These are phyloP conservation scores for Rallus limicola DNA, from an alignment of 2,113 vertebrate species.

Conservation along the genomic window DNA sequence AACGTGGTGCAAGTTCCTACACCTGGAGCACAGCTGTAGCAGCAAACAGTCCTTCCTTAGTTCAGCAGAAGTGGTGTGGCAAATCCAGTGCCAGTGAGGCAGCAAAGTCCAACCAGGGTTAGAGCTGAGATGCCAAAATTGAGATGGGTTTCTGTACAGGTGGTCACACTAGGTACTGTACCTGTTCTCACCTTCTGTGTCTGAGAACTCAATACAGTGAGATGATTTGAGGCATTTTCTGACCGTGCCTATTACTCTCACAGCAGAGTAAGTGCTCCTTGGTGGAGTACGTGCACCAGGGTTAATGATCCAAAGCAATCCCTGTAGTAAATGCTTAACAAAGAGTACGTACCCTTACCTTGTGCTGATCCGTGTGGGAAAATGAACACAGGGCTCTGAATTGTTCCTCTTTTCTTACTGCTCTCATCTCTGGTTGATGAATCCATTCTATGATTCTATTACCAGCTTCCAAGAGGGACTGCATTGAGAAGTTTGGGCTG, in stretches of 20 bases:
- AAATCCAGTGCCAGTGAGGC: background rate
- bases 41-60: background rate
- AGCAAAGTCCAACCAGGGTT: background rate
- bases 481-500: conserved; percentile 91
- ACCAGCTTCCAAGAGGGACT: conserved; percentile 92
- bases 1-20: background rate
- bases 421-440: background rate
- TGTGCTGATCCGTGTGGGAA: background rate
- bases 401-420: background rate
- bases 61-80: background rate
- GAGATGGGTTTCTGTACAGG: background rate
- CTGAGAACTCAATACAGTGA: background rate
- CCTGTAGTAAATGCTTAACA: background rate
- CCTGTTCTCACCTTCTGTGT: background rate
- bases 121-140: background rate
- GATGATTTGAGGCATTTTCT: background rate
- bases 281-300: background rate
- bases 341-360: background rate
- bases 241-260: background rate
- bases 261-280: background rate
- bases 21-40: background rate
- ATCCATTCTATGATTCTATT: too few species aligned
- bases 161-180: background rate
- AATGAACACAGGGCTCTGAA: background rate
- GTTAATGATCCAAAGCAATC: background rate